phyloP scores from a whole-genome alignment of 2,113 vertebrate species.

The Willisornis vidua region DNA sequence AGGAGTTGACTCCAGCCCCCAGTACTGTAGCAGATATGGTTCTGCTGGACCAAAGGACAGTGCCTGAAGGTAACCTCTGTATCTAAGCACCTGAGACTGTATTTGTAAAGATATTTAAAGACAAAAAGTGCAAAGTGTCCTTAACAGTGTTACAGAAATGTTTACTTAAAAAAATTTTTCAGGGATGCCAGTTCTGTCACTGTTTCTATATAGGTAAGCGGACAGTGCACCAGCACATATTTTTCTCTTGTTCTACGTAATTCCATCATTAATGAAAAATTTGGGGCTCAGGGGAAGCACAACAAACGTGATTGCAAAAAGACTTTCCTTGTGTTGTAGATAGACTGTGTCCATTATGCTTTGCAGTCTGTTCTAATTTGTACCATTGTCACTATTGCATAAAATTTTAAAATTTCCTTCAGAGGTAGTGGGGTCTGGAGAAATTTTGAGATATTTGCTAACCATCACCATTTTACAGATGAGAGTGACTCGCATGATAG shows the following conservation, averaged over 20 bases:
- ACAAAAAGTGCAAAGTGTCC: not conserved
- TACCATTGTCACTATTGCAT: not conserved
- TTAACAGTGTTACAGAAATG: not conserved
- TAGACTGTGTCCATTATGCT: not conserved
- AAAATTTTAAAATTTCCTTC: not conserved
- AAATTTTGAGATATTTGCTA: conserved; percentile 4
- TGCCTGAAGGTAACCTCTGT: not conserved
- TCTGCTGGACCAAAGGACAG: not conserved
- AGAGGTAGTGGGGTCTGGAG: not conserved
- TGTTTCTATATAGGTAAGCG: not conserved
- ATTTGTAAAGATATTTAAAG: conserved; percentile 12
- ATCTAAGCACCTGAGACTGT: not conserved
- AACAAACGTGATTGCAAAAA: not conserved
- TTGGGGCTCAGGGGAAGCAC: not conserved
- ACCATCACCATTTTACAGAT: not conserved
- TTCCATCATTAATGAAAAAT: not conserved
- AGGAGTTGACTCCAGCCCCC: not conserved
- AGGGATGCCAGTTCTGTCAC: not conserved
- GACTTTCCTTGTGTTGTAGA: not conserved
- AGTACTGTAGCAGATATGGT: not conserved
- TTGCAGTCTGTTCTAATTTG: not conserved
- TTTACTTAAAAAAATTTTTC: not conserved
- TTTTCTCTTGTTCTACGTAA: not conserved
- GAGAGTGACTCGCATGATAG: not conserved
- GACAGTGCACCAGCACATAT: not conserved